phyloP scores from a whole-genome alignment of 2,113 vertebrate species.

The Cyprinus carpio region DNA sequence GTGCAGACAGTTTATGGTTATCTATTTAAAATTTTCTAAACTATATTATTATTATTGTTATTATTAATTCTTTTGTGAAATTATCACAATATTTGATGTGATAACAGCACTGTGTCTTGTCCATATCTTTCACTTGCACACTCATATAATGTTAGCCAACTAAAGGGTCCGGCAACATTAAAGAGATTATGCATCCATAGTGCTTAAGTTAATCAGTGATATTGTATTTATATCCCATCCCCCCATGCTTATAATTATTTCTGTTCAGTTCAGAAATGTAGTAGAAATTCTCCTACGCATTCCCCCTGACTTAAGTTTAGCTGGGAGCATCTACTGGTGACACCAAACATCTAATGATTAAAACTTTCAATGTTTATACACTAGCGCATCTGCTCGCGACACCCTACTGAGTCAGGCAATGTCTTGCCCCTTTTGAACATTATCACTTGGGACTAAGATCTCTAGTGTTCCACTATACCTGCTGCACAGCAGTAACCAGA shows the following conservation, averaged over 20 bases:
- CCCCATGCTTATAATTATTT: constrained; percentile 21
- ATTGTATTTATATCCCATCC: neutral
- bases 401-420: neutral
- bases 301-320: neutral
- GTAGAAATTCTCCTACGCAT: too few relatives aligned
- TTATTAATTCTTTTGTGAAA: too few relatives aligned
- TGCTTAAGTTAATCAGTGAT: neutral
- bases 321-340: neutral
- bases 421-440: neutral
- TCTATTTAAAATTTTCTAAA: neutral
- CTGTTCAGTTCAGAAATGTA: constrained; percentile 14
- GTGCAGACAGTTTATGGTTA: too few relatives aligned
- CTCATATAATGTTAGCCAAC: neutral
- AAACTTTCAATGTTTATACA: too few relatives aligned
- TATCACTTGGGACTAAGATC: neutral
- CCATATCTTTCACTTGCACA: neutral
- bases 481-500: neutral
- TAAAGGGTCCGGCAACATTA: neutral
- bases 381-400: too few relatives aligned
- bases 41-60: neutral
- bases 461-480: neutral
- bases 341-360: too few relatives aligned
- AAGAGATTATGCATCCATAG: neutral
- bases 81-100: neutral
- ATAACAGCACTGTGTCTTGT: neutral